Evolutionary conservation across 2,113 vertebrate genomes (phyloP), one percentile per base, ranked within the genome.

Genomic region (Ictalurus furcatus): DNA sequence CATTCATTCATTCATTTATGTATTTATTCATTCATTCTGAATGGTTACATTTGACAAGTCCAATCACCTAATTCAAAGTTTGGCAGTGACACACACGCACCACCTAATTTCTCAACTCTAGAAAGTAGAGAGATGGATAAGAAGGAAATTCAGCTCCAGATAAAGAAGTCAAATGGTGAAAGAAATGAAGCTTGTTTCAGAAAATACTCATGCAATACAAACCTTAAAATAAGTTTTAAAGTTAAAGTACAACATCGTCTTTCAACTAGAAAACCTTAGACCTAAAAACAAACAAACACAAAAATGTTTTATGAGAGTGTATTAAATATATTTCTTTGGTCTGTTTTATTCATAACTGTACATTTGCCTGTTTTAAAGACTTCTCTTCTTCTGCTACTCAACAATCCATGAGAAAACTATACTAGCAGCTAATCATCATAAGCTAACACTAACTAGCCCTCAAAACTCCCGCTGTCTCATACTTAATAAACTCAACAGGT

Each of bases 1-100:
- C 81, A 44, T 63, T 84, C 63, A 52, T 85, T 69, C 59, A 44
- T 28, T 65, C 14, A 80, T 80, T 82, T 58, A 83, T 61, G 19
- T 21, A 52, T 69, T 54, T 69, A 69, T 85, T 85, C 65, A 85
- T 85, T 85, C 63, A 30, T 69, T 69, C 54, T 69, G 37, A 85
- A 30, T 65, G 44, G 25, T 69, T 69, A 52, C 25, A 52, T 69
- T 69, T 85, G 63, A 85, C 84, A 85, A 37, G 83, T 65, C 40
- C 61, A 85, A 85, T 85, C 84, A 85, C 44, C 63, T 85, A 85
- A 85, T 85, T 85, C 84, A 69, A 85, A 21, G 44, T 85, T 85
- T 85, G 84, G 84, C 84, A 85, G 83, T 85, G 61, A 85, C 83
- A 19, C 63, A 69, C 25, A 65, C 82, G 28, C 78, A 52, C 76